A percentile compares a stretch with the other conserved stretches of the same genome.
phyloP scores from a whole-genome alignment of 2,888 invertebrate genomes.

The Cantharis nigra region DNA sequence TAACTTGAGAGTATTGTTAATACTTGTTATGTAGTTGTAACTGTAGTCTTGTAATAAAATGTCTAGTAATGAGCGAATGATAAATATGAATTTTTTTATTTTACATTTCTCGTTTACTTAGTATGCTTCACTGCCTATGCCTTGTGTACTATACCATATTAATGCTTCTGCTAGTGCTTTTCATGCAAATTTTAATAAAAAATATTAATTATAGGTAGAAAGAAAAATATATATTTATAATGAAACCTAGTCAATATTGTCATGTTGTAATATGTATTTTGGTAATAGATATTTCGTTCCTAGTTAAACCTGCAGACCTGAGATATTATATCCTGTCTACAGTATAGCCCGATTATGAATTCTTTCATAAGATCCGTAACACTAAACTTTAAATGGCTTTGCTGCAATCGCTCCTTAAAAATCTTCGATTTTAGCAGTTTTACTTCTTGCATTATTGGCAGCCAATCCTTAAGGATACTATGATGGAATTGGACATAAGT shows the following conservation, averaged over 20 bases:
- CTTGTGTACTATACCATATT: neutral
- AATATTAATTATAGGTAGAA: neutral
- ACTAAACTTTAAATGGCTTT: too few species aligned
- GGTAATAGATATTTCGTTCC: neutral
- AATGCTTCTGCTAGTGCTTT: neutral
- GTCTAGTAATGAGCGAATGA: neutral
- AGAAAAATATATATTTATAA: neutral
- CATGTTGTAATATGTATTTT: neutral
- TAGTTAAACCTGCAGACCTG: neutral
- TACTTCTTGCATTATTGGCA: too few species aligned
- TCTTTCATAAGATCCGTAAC: neutral
- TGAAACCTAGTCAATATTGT: neutral
- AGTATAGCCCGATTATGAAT: neutral
- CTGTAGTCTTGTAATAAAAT: neutral
- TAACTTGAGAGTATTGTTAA: neutral
- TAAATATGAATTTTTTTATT: neutral
- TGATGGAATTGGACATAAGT: neutral
- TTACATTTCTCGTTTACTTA: neutral
- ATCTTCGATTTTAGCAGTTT: too few species aligned
- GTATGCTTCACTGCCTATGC: conserved; percentile 2
- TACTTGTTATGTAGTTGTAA: neutral
- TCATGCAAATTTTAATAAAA: neutral
- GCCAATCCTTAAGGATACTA: neutral
- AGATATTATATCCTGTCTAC: neutral
- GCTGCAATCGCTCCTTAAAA: too few species aligned